Evolutionary conservation across 2,797 vertebrate genomes (phyloP), one percentile per base, ranked within the genome.

Genomic region (Pseudomugil tenellus): DNA sequence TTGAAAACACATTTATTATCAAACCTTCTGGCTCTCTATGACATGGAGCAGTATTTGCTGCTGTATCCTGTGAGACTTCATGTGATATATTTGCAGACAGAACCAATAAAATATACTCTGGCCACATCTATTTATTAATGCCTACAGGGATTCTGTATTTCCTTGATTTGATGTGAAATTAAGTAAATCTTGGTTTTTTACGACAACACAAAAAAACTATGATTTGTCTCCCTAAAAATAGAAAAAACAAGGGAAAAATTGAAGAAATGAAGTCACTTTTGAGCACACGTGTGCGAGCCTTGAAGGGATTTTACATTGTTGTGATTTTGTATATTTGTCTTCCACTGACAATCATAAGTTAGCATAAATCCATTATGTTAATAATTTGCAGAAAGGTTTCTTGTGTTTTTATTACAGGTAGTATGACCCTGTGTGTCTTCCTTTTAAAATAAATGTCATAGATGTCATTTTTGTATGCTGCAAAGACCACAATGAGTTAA

Each of bases 281-380:
- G 52, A 70, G 74, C 57, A 55, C 61, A 71, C 84, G 63, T 82
- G 60, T 74, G 58, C n/a, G 31, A 43, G 34, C 51, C 63, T 71
- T 64, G 77, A 82, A 76, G 51, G 52, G 69, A 82, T 78, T 74
- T 61, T 80, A 28, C 70, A 68, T 77, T 74, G 58, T 79, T 78
- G 67, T 83, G 69, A 72, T 70, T 74, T 88, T 86, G 63, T 87
- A 58, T 74, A 28, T 67, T 63, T 43, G 37, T 76, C 88, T 84
- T 83, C 76, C 77, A 86, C 73, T 55, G 91, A 93, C 92, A 92
- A 93, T 93, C 91, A 85, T 80, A 64, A 84, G 28, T 53, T 90
- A 84, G 81, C 49, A 51, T 85, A 84, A 83, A 81, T 67, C 67
- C 74, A 75, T 81, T 64, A 39, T 79, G 73, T 81, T 76, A 48